Evolutionary conservation across 2,888 invertebrate species (phyloP).

Genomic region (Drosophila atripex): DNA sequence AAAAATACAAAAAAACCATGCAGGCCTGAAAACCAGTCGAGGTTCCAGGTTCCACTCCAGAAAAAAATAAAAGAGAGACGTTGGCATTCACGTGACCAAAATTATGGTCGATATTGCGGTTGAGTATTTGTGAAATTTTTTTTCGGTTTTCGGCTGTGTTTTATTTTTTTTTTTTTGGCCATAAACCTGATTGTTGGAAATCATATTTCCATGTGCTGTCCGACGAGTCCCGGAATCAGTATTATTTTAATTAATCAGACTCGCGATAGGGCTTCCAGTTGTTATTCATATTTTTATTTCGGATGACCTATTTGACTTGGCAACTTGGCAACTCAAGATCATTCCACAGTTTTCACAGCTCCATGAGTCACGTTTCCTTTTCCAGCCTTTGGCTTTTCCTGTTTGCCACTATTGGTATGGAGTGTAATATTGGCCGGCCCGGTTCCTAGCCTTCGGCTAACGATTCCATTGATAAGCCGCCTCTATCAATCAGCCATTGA

Average conservation of each 20-base stretch:
- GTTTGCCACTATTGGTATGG: slow-evolving; percentile 19
- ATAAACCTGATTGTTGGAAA: slow-evolving; percentile 37
- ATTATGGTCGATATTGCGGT: background rate
- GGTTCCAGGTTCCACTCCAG: slow-evolving; percentile 12
- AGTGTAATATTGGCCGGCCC: too few species aligned
- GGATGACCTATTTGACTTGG: slow-evolving; percentile 25
- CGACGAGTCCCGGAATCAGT: slow-evolving; percentile 2
- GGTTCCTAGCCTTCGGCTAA: slow-evolving; percentile 23
- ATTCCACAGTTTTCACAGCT: background rate
- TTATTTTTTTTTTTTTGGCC: background rate
- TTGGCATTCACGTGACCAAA: slow-evolving; percentile 57
- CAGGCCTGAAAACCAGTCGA: slow-evolving; percentile 27
- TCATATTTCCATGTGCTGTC: slow-evolving; percentile 10
- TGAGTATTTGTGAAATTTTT: slow-evolving; percentile 20
- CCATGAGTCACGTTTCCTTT: slow-evolving; percentile 12
- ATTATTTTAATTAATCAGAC: slow-evolving; percentile 33
- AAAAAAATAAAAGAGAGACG: slow-evolving; percentile 13
- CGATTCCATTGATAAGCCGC: slow-evolving; percentile 27
- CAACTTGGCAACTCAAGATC: slow-evolving; percentile 20
- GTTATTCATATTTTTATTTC: slow-evolving; percentile 7
- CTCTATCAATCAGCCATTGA: slow-evolving; percentile 53
- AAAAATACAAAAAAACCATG: too few species aligned
- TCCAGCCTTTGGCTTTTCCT: slow-evolving; percentile 14
- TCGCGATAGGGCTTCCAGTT: background rate
- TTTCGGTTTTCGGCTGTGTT: background rate